Evolutionary conservation across 2,797 vertebrate species (phyloP), one percentile per base, ranked within the genome.

Genomic region (Xerus rutilus): DNA sequence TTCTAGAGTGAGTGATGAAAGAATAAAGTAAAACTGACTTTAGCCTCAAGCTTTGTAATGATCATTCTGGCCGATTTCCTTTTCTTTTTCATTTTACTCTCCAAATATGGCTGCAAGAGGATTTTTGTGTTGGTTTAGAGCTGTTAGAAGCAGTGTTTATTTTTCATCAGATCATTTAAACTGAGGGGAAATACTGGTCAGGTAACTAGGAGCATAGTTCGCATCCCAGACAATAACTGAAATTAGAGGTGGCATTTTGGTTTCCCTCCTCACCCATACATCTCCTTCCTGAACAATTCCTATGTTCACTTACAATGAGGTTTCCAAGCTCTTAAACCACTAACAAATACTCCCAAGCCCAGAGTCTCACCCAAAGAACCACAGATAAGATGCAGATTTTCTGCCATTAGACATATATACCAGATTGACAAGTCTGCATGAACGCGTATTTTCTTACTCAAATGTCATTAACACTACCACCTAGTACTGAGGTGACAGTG

Each of bases 11-110:
- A 97, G 85, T 92, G 81, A 96, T 94, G 89, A 96, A 83, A 91
- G 45, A 93, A 76, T 90, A 96, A 96, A 97, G 20, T 82, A 93
- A 89, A 96, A 85, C 64, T 91, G 96, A 97, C 86, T 93, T 87
- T 85, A 89, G 89, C 89, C 65, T 77, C 45, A 43, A 96, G 69
- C 76, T 82, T 89, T n/a, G 15, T 69, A 79, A 73, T 91, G 84
- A 87, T 94, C 89, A 79, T 78, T 89, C 91, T 69, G 47, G 45
- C 74, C 78, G 28, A 47, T 32, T 77, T 93, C 86, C n/a, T 70
- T 92, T 74, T 82, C 25, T 93, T 91, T 59, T 59, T 39, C n/a
- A 52, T 88, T 74, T 89, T 64, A 43, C 84, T 95, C n/a, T 83
- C 47, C 77, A 94, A 87, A 95, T 82, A 91, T 21, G 32, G 7